Evolutionary conservation across 2,797 vertebrate species (phyloP).

Genomic region (Danio albolineatus): DNA sequence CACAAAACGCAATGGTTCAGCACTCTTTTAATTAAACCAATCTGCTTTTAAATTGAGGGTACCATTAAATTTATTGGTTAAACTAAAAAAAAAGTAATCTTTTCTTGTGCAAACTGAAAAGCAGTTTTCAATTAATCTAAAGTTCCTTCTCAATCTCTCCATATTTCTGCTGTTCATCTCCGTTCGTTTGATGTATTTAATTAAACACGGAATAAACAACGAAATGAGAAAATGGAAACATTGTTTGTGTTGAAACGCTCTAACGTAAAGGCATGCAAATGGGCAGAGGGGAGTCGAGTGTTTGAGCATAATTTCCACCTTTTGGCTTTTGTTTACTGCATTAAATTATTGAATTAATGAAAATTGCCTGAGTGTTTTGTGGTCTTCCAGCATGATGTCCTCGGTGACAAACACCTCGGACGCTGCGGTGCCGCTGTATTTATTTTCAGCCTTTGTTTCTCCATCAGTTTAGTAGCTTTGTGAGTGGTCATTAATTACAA

Average conservation of each 20-base stretch:
- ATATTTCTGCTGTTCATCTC: neutral
- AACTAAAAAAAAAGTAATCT: neutral
- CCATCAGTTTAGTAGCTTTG: constrained; percentile 23
- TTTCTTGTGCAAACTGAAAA: neutral
- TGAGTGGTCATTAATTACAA: constrained; percentile 35
- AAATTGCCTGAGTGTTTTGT: neutral
- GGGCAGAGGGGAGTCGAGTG: neutral
- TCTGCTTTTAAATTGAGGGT: constrained; percentile 12
- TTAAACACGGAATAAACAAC: constrained; percentile 6
- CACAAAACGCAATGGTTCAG: neutral
- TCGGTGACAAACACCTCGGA: neutral
- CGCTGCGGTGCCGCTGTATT: neutral
- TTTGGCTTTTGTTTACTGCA: neutral
- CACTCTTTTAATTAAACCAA: constrained; percentile 44
- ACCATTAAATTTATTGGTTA: constrained; percentile 12
- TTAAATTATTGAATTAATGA: neutral
- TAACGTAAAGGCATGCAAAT: neutral
- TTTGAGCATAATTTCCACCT: neutral
- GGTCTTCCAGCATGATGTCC: neutral
- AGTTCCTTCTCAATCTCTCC: neutral
- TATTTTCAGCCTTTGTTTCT: constrained; percentile 17
- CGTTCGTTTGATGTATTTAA: constrained; percentile 25
- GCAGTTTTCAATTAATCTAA: constrained; percentile 34
- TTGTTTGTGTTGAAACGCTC: neutral
- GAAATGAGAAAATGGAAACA: neutral